Evolutionary conservation across 2,888 invertebrate genomes (phyloP), one percentile per base, ranked within the genome.

Genomic region (Polymixis flavicincta): DNA sequence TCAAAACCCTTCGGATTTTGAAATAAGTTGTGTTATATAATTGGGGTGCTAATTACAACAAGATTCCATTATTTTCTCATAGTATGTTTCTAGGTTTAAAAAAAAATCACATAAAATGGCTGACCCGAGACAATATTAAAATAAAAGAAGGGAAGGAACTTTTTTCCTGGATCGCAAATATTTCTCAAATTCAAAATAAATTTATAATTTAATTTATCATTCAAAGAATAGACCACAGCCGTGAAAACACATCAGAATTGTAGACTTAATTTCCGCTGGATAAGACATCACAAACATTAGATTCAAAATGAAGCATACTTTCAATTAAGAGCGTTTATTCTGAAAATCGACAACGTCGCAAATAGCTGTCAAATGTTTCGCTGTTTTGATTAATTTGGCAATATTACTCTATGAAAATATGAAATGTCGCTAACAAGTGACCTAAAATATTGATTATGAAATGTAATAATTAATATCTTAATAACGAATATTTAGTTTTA

Each of bases 201-300:
- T 22, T 8, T 32, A 60, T 4, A 32, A 25, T 37, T 37, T 17
- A 19, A 28, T 17, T 37, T 28, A 28, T 17, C 25, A 17, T 11
- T n/a, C 55, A n/a, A 7, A 7, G 19, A 32, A 11, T 25, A 28
- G 2, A 11, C 48, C 61, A 4, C 28, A 42, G 22, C 9, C 37
- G 54, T 37, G 25, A 19, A 59, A 73, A 45, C n/a, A 25, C 25
- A 67, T 48, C 32, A 76, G 25, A 37, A 42, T 50, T 57, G 37
- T 54, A 68, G 45, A 80, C 37, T 72, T 61, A 37, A 71, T 76
- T 68, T 82, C 32, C 65, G 32, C 19, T 42, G 22, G 19, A 17
- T 25, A 57, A 69, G 52, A 55, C 28, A 52, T 60, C 45, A 64
- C 32, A 52, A 69, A 25, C n/a, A 22, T 19, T 37, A 45, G 45